A percentile compares a stretch with the other conserved stretches of the same genome.
phyloP scores from a whole-genome alignment of 2,113 vertebrate species.

The Oreochromis niloticus region DNA sequence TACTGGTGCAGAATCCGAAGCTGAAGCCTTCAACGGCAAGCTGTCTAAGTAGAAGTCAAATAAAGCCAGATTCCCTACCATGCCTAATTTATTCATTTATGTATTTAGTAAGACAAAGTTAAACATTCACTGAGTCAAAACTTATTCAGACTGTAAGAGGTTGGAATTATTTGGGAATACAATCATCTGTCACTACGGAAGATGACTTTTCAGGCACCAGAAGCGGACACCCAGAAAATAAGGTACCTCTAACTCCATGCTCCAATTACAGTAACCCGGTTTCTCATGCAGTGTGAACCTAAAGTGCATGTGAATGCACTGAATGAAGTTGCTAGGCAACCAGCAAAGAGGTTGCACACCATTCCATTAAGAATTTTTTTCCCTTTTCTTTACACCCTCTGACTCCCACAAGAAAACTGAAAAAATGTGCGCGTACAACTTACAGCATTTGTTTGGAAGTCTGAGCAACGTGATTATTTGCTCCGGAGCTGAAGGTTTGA shows the following conservation, averaged over 20 bases:
- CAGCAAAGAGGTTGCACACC: not conserved
- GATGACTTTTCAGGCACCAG: not conserved
- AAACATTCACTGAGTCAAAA: not conserved
- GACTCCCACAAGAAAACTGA: not conserved
- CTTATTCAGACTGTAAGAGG: not conserved
- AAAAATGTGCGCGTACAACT: not conserved
- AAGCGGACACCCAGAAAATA: not conserved
- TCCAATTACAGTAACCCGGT: not conserved
- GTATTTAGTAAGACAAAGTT: not conserved
- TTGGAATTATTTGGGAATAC: not conserved
- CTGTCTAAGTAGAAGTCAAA: not conserved
- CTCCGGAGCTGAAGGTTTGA: not conserved
- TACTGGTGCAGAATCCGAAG: not conserved
- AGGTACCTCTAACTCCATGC: not conserved
- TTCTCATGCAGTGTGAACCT: not conserved
- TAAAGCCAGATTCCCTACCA: not conserved
- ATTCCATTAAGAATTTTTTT: not conserved
- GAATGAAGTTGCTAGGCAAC: conserved; percentile 6
- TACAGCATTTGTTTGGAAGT: not conserved
- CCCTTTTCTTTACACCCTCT: not conserved
- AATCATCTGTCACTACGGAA: not conserved
- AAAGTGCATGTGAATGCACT: not conserved
- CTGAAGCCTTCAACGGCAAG: not conserved
- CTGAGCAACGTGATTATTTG: not conserved
- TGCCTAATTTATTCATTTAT: not conserved